Conservation (phyloP, 2,888 invertebrate species). For the Amiota mariae region DNA sequence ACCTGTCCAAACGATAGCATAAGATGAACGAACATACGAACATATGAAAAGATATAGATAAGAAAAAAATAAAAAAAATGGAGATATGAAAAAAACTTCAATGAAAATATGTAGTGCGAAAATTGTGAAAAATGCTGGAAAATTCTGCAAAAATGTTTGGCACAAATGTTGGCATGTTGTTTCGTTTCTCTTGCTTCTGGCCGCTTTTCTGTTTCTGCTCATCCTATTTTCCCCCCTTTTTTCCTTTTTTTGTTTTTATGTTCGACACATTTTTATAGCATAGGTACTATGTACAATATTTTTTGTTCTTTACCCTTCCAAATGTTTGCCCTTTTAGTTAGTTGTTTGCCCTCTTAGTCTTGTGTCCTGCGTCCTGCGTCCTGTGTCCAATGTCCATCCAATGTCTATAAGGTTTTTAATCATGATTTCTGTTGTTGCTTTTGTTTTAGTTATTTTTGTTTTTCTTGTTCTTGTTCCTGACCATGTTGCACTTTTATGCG, state of each 20-base stretch:
- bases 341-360: not conserved
- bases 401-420: slow-evolving; percentile 54
- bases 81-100: slow-evolving; percentile 39
- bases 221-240: slow-evolving; percentile 22
- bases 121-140: slow-evolving; percentile 25
- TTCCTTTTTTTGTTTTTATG: slow-evolving; percentile 31
- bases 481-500: slow-evolving; percentile 32
- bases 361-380: slow-evolving; percentile 8
- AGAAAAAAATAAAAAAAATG: slow-evolving; percentile 37
- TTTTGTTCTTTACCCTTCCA: not conserved
- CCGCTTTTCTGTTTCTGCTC: not conserved
- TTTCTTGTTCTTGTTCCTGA: no score
- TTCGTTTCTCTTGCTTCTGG: slow-evolving; percentile 7
- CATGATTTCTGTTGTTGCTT: slow-evolving; percentile 56
- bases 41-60: slow-evolving; percentile 49
- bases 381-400: not conserved
- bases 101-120: slow-evolving; percentile 20
- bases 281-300: not conserved
- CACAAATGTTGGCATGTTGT: slow-evolving; percentile 26
- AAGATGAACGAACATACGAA: slow-evolving; percentile 23
- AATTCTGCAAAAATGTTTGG: slow-evolving; percentile 28
- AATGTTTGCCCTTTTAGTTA: not conserved
- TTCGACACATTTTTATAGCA: slow-evolving; percentile 1
- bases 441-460: not conserved
- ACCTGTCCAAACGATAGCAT: slow-evolving; percentile 64